Evolutionary conservation across 2,888 invertebrate genomes (phyloP).

Genomic region (Megamerina dolium): DNA sequence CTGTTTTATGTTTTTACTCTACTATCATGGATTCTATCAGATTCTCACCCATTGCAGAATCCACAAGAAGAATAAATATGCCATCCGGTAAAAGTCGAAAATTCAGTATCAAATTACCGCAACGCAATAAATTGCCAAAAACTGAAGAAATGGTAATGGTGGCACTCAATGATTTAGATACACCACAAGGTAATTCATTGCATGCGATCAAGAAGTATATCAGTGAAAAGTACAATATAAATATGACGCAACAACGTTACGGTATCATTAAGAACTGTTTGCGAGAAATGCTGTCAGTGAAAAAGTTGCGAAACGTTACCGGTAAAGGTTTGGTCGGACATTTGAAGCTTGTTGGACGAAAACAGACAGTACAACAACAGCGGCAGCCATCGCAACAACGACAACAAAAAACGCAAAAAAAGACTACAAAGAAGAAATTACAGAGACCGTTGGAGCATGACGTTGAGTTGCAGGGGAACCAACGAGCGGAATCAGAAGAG

Average conservation of each 20-base stretch:
- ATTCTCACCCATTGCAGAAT: background rate
- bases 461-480: too few relatives aligned
- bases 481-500: too few relatives aligned
- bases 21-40: too few relatives aligned
- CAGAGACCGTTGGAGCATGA: too few relatives aligned
- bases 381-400: background rate
- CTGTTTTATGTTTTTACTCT: too few relatives aligned
- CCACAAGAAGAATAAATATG: conserved; percentile 3
- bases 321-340: conserved; percentile 10
- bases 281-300: background rate
- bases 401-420: background rate
- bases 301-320: conserved; percentile 4
- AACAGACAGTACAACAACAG: background rate
- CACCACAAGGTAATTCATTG: conserved; percentile 5
- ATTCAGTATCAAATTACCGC: background rate
- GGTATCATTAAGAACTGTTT: conserved; percentile 2
- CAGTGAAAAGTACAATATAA: conserved; percentile 2
- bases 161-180: background rate
- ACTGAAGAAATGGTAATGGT: conserved; percentile 3
- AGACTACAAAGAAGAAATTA: background rate
- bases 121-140: conserved; percentile 1
- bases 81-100: conserved; percentile 26
- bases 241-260: background rate
- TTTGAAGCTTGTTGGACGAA: background rate
- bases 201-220: conserved; percentile 11